Evolutionary conservation across 2,797 vertebrate species (phyloP).

Genomic region (Sphaeramia orbicularis): DNA sequence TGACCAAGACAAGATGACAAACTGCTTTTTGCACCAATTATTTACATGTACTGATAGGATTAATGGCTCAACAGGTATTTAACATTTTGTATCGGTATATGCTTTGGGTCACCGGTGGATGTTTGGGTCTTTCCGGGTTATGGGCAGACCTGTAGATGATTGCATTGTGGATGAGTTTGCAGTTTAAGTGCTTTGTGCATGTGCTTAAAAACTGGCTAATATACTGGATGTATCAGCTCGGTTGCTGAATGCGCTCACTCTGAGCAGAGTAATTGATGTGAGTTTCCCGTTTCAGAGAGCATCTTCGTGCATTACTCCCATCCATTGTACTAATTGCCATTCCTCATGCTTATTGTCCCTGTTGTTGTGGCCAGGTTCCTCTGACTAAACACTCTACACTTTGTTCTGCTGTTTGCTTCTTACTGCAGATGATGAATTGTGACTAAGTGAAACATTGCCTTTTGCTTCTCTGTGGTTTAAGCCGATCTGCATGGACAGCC

Average conservation of each 20-base stretch:
- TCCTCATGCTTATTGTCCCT: slow-evolving; percentile 45
- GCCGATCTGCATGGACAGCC: slow-evolving; percentile 85
- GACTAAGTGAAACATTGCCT: slow-evolving; percentile 55
- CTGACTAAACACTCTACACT: slow-evolving; percentile 26
- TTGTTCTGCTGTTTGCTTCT: slow-evolving; percentile 31
- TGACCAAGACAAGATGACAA: too few species aligned
- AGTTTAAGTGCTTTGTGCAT: slow-evolving; percentile 8
- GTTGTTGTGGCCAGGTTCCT: slow-evolving; percentile 36
- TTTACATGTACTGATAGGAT: too few species aligned
- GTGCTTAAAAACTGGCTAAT: slow-evolving; percentile 6
- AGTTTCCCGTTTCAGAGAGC: slow-evolving; percentile 29
- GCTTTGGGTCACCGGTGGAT: too few species aligned
- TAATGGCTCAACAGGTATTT: too few species aligned
- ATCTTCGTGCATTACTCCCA: slow-evolving; percentile 24
- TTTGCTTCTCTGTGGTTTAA: slow-evolving; percentile 40
- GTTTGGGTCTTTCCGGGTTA: neutral
- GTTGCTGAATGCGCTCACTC: slow-evolving; percentile 31
- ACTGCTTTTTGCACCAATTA: too few species aligned
- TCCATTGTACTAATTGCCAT: slow-evolving; percentile 48
- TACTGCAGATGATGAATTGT: slow-evolving; percentile 54
- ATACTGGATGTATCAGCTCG: slow-evolving; percentile 21
- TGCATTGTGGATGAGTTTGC: slow-evolving; percentile 6
- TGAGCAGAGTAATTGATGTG: slow-evolving; percentile 37
- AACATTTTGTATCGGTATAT: too few species aligned
- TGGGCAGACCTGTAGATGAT: neutral